A percentile compares a stretch with the other conserved stretches of the same genome.
phyloP scores from a whole-genome alignment of 2,888 invertebrate species.

The Paralinhomoeus sp. region DNA sequence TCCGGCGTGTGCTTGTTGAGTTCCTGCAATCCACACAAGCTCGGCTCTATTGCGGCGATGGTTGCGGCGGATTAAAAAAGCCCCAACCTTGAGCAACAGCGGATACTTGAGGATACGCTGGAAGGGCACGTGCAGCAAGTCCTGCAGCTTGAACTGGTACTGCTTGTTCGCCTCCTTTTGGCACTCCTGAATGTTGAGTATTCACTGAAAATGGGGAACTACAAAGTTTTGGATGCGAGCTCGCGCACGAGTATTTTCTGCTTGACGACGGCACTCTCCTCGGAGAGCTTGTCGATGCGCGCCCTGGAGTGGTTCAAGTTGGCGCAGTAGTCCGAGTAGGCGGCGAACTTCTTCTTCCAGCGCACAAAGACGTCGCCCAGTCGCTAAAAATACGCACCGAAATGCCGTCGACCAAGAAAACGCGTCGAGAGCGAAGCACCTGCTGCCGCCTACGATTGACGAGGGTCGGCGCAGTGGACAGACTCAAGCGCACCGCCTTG shows the following conservation, averaged over 20 bases:
- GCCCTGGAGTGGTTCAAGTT: slow-evolving; percentile 71
- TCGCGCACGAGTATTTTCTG: slow-evolving; percentile 43
- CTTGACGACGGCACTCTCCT: slow-evolving; percentile 41
- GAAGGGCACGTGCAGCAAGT: slow-evolving; percentile 90
- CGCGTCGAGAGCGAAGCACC: too few species aligned
- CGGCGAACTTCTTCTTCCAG: slow-evolving; percentile 65
- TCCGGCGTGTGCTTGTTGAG: slow-evolving; percentile 31
- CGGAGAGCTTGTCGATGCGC: slow-evolving; percentile 50
- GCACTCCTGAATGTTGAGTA: slow-evolving; percentile 61
- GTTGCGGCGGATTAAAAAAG: too few species aligned
- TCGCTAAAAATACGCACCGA: slow-evolving; percentile 1
- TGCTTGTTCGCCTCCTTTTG: slow-evolving; percentile 57
- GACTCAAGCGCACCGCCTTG: slow-evolving; percentile 40
- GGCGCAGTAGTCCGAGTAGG: slow-evolving; percentile 88
- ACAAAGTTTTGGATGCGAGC: neutral
- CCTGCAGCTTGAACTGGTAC: slow-evolving; percentile 65
- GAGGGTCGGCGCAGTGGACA: too few species aligned
- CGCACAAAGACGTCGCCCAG: slow-evolving; percentile 61
- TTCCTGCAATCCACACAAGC: too few species aligned
- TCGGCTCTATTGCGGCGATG: too few species aligned
- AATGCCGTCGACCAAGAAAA: too few species aligned
- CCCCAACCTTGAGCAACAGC: slow-evolving; percentile 51
- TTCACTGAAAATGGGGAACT: neutral
- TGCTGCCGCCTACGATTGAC: too few species aligned
- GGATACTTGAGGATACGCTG: slow-evolving; percentile 94